Percentiles rank a stretch among this genome's conserved stretches.
Conservation (phyloP, 2,797 vertebrate species). For the Melanogrammus aeglefinus region DNA sequence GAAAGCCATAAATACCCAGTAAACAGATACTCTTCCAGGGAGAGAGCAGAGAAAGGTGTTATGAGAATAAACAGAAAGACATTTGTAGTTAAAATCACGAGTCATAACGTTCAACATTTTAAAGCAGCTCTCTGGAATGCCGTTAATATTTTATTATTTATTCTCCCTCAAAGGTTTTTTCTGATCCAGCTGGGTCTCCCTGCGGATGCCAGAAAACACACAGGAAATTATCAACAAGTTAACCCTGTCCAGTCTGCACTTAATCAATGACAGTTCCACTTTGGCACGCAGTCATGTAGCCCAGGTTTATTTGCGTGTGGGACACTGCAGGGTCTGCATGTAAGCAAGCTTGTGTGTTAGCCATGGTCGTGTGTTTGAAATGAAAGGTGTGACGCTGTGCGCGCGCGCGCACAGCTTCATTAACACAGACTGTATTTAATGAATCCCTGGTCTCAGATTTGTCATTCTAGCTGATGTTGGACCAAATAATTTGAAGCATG, state of each 20-base stretch:
- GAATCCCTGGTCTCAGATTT: not conserved
- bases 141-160: conserved; percentile 4
- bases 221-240: conserved; percentile 34
- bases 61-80: not conserved
- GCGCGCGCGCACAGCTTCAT: no score
- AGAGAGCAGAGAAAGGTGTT: not conserved
- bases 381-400: conserved; percentile 2
- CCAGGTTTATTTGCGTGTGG: conserved; percentile 11
- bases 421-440: not conserved
- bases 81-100: not conserved
- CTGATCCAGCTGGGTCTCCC: conserved; percentile 5
- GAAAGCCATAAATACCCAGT: not conserved
- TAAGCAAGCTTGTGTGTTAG: conserved; percentile 10
- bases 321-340: not conserved
- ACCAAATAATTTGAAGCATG: not conserved
- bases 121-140: conserved; percentile 1
- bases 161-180: not conserved
- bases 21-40: not conserved
- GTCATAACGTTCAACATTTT: conserved; percentile 7
- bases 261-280: conserved; percentile 31
- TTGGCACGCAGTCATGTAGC: conserved; percentile 2
- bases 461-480: not conserved
- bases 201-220: conserved; percentile 5
- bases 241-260: conserved; percentile 16
- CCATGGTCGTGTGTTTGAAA: not conserved